Evolutionary conservation across 2,113 vertebrate species (phyloP), one percentile per base, ranked within the genome.

Genomic region (Acrocephalus kingi): DNA sequence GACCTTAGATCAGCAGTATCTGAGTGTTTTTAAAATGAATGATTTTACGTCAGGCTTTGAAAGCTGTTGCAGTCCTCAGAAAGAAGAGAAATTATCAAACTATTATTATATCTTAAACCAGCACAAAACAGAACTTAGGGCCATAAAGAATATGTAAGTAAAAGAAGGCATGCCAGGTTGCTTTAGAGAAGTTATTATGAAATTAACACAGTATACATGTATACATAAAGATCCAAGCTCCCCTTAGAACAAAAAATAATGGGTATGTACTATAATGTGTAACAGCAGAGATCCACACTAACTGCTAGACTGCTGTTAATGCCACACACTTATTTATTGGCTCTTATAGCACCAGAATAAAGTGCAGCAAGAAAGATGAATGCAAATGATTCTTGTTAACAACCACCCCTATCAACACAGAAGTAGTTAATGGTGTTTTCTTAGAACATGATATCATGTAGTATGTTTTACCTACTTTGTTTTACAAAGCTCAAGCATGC

Each of bases 181-280:
- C 28, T 35, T 94, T 93, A 67, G 56, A 88, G 20, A 93, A 90
- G n/a, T 76, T 84, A 80, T 35, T 96, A 71, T 95, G 54, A 96
- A 87, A 67, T 88, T 90, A 90, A 92, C 91, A 90, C 37, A 73
- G 51, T 41, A 67, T 39, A 62, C 51, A 79, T 72, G 37, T 48
- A 92, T 73, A 27, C 72, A 92, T 64, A 72, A 52, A 95, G 80
- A 90, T 85, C 30, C 67, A 96, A 82, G 49, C 72, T 94, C 63
- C 90, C 69, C 45, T 84, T 84, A 85, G 91, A 73, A 67, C 52
- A 72, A 96, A 96, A 96, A 95, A 71, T 33, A 95, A 86, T 93
- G 25, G 35, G 80, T 93, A 35, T 55, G 51, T 67, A 62, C 78
- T 91, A 21, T 30, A 46, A 59, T 27, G 24, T 54, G 41, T 48